Evolutionary conservation across 2,888 invertebrate species (phyloP), one percentile per base, ranked within the genome.

Genomic region (Zygaena filipendulae): DNA sequence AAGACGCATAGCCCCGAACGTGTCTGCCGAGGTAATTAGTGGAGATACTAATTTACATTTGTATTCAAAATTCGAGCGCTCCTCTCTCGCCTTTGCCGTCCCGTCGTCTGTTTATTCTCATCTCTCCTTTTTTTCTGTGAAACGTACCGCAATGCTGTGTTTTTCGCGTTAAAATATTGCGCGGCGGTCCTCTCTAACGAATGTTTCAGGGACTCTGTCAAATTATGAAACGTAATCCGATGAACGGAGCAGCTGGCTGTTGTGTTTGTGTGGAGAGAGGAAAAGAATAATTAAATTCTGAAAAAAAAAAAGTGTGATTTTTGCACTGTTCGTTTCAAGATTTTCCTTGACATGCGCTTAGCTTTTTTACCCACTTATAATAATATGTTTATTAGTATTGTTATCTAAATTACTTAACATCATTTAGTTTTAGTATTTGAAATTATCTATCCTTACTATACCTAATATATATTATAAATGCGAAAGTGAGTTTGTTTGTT

Each of bases 21-120:
- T 66, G 72, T 71, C 70, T 67, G 64, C 62, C 49, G 49, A 57
- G 68, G 77, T 80, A 81, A 81, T 81, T 81, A 81, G 79, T 72
- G 64, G 68, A 68, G 75, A 70, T 74, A 75, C 79, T 79, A 80
- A 81, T 81, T 81, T 80, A 80, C 81, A 80, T 81, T 81, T 80
- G 81, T 80, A 81, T 81, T 81, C 79, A 81, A 80, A 79, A 80
- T 81, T 80, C 80, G 75, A 75, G 77, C 72, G 59, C 52, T 58
- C 47, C 67, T 66, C 66, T 63, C 69, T 66, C 67, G 70, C 77
- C 62, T 63, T 74, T 75, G 68, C 61, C 60, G 66, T 66, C 69
- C 61, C 60, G 66, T 66, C 68, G 71, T 79, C 77, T 77, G 77
- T 79, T 77, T 79, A 74, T 77, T 77, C 63, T 77, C 79, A 72